Evolutionary conservation across 2,888 invertebrate genomes (phyloP), one percentile per base, ranked within the genome.

Genomic region (Epistrophe eligans): DNA sequence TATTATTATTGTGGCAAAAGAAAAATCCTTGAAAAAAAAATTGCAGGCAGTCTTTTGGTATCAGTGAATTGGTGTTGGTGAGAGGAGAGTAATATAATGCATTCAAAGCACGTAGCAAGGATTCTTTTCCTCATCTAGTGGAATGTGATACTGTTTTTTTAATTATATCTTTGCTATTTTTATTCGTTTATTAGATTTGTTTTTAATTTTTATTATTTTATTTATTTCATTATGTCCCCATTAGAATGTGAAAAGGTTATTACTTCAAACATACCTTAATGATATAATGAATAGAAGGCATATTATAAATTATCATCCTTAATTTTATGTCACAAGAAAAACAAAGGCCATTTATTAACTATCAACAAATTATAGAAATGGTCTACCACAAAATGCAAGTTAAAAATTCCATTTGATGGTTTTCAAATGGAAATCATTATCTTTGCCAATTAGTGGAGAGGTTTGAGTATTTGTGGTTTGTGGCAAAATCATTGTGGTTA

Each of bases 131-230:
- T 40, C 48, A 57, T 45, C 66, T 48, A 13, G n/a, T 45, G 52
- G 57, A 76, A 84, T 71, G 64, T 28, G 71, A 84, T 80, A 58
- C 80, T 67, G 55, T 84, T 58, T 72, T n/a, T 7, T 43, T 57
- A 76, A 80, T 84, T 84, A 76, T 84, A 71, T 71, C 52, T 80
- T 80, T 84, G 40, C 52, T 84, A 17, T 74, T 83, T 58, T 40
- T 71, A 71, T 84, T 72, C 80, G 71, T 76, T 80, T 84, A 76
- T 80, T 76, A 72, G 76, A 58, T 80, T 80, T 80, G 3, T 55
- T 62, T 66, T 45, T 57, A 60, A 55, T 70, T 55, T 19, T 55
- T 38, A 17, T 70, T 55, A 58, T 55, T 17, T 19, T 67, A 52
- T 58, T 38, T 79, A 57, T 79, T 71, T 64, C 70, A 55, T 76